A percentile compares a stretch with the other conserved stretches of the same genome.
These are phyloP conservation scores for Ecliptopera silaceata DNA, from an alignment of 2,888 invertebrate species.

Conservation along the genomic window DNA sequence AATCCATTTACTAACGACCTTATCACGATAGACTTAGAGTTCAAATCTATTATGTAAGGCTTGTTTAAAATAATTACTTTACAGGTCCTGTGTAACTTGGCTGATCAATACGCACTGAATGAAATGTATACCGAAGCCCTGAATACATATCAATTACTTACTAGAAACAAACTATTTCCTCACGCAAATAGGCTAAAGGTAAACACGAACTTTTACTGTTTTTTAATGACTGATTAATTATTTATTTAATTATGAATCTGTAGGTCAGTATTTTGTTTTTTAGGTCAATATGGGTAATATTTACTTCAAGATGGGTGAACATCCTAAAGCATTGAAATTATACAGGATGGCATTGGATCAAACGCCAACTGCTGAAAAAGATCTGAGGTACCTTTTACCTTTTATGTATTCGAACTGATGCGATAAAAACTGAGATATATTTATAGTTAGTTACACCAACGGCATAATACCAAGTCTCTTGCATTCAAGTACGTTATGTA, in stretches of 20 bases:
- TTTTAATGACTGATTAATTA: not conserved
- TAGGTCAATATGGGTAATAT: slow-evolving; percentile 97
- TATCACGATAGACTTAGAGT: not conserved
- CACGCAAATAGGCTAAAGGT: slow-evolving; percentile 97
- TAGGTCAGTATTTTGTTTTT: slow-evolving; percentile 18
- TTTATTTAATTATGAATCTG: slow-evolving; percentile 1
- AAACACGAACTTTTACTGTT: slow-evolving; percentile 26
- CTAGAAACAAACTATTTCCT: slow-evolving; percentile 95
- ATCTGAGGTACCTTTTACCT: slow-evolving; percentile 86
- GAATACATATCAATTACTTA: slow-evolving; percentile 97
- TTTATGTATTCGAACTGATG: not conserved
- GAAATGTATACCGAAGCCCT: slow-evolving; percentile 98
- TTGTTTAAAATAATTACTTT: slow-evolving; percentile 31
- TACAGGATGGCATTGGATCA: slow-evolving; percentile 99
- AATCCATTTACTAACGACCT: too few species aligned
- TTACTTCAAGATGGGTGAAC: slow-evolving; percentile 96
- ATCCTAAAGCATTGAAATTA: slow-evolving; percentile 97
- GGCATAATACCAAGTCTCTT: too few species aligned
- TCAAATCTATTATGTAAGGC: not conserved
- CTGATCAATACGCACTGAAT: slow-evolving; percentile 96
- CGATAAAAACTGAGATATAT: not conserved
- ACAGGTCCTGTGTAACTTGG: slow-evolving; percentile 97
- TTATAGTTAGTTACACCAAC: too few species aligned
- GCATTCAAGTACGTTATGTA: too few species aligned
- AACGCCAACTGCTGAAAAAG: slow-evolving; percentile 95